Evolutionary conservation across 2,888 invertebrate species (phyloP), one percentile per base, ranked within the genome.

Genomic region (Spodoptera littoralis): DNA sequence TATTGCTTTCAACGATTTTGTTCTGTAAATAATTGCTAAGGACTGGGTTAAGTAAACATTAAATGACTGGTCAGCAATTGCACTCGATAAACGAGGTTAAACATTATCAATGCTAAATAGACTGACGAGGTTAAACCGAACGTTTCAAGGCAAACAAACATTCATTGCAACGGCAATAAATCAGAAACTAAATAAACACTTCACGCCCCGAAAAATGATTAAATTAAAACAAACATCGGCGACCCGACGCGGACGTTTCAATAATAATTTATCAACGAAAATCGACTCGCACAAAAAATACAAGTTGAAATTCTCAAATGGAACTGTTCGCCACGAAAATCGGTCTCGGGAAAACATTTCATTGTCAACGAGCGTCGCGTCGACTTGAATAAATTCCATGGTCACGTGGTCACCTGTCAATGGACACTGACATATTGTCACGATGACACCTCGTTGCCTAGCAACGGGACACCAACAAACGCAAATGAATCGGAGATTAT

Each of bases 301-400:
- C 64, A 69, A 64, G 5, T 48, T 12, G 8, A 48, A 36, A 11
- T 63, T 66, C 51, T 53, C 49, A 52, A 69, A 73, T 54, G 22
- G 51, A 62, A 58, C 49, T 36, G 58, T 60, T 55, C 58, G 43
- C 45, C 60, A 75, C 60, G 58, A 51, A 18, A 69, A 60, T 52
- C 59, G 64, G 60, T 57, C 59, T 65, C 47, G 75, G 72, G 70
- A 83, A 81, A 84, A 76, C 80, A 83, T 81, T 80, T 83, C 78
- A 76, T 54, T 68, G 79, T 77, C 80, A 77, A 4, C 9, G 46
- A n/a, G 46, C 77, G 81, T 81, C 80, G 46, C 77, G 81, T 81
- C 80, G 71, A 61, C 61, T 77, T 81, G 77, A 82, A 85, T 84
- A 86, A 86, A 86, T 83, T 67, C 70, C 59, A 53, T 74, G 67